Base-by-base conservation (phyloP, 2,888 invertebrate species). In the Caenorhabditis doughertyi region DNA sequence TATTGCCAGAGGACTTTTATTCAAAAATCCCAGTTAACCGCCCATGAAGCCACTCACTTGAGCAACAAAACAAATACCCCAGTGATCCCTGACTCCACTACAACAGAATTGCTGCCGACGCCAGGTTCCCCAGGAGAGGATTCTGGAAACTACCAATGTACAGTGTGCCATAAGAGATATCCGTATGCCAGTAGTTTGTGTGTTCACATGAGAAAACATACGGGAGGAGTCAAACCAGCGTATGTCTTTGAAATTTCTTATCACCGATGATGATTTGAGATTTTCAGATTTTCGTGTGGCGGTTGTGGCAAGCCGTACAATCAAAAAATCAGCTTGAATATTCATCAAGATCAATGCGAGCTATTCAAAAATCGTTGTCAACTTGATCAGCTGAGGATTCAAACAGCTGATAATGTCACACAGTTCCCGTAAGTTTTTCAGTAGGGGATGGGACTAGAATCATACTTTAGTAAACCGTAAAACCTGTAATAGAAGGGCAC, bases 1-100 rank as follows among this genome's bases (percentile, higher is more conserved):
- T 89, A 74, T 68, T 92, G 92, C 71, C 89, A 88, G 2, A 68
- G 89, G 5, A 84, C 87, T 11, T 92, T 92, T 81, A 91, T 91
- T 29, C 90, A 92, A 89, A 91, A 92, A 70, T 91, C 90, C 0
- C 91, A 92, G 79, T 79, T 92, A 64, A 90, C 91, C 3, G 90
- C 90, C 0, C 92, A 92, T 81, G 91, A 91, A 79, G 89, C 90
- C 18, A 91, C 90, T 3, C 92, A 92, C 70, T 47, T 70, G 35
- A 8, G 56, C 0, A 29, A 55, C 32, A 79, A 71, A 21, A 65
- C n/a, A n/a, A n/a, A n/a, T n/a, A n/a, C 58, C 13, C 8, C 60
- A 8, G 11, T 53, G 5, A 55, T 18, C 39, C 27, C 55, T 29
- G 27, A 74, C 18, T 53, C 68, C 11, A 67, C 64, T 9, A 60